Conservation (phyloP, 2,113 vertebrate genomes). For the Manacus vitellinus region DNA sequence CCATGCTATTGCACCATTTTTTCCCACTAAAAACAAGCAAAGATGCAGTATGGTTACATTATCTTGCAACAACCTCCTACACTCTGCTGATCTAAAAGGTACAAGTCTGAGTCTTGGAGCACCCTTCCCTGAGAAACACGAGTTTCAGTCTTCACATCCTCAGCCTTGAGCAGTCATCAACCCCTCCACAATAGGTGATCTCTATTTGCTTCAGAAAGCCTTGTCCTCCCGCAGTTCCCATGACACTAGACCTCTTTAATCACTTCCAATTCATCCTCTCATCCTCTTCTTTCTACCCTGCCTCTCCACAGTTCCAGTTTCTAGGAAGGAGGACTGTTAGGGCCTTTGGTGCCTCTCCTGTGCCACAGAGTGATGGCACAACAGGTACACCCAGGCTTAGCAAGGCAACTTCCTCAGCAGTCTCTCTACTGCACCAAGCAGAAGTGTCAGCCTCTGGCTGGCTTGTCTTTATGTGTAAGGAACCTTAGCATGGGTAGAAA, state of each 20-base stretch:
- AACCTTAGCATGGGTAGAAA: background rate
- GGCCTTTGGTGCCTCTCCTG: background rate
- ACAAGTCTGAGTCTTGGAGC: background rate
- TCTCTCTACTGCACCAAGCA: background rate
- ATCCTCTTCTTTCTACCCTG: background rate
- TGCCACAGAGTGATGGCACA: background rate
- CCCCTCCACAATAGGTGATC: background rate
- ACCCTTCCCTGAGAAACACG: background rate
- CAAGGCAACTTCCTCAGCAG: background rate
- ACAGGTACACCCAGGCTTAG: background rate
- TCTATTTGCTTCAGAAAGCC: background rate
- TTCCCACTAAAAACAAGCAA: background rate
- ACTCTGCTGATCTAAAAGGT: background rate
- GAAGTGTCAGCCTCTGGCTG: background rate
- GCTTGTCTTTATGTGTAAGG: background rate
- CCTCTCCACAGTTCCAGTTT: background rate
- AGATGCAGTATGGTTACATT: background rate
- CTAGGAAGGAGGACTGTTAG: background rate
- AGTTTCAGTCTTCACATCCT: background rate
- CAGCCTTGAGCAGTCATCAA: background rate
- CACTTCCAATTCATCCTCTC: background rate
- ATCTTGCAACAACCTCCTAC: background rate
- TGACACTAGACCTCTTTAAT: background rate
- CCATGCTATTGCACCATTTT: background rate
- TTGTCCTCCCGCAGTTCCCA: background rate